These are phyloP conservation scores for Lutjanus argentimaculatus DNA, from an alignment of 2,797 vertebrate genomes.

Conservation along the genomic window DNA sequence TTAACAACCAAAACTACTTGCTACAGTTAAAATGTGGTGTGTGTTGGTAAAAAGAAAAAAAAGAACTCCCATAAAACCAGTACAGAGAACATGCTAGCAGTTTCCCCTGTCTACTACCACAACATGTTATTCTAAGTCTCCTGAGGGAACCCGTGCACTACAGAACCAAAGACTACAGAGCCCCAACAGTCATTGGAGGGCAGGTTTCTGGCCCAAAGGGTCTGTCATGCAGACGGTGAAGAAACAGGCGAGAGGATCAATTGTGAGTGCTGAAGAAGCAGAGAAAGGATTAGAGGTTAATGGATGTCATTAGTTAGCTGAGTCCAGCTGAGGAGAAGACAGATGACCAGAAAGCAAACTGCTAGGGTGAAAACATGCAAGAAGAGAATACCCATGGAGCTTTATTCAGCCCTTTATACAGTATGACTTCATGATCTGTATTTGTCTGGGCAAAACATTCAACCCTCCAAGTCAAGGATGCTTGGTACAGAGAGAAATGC, in stretches of 20 bases:
- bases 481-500: conserved; percentile 26
- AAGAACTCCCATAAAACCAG: not conserved
- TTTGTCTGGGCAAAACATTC: not conserved
- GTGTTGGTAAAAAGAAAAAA: conserved; percentile 16
- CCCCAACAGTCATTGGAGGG: not conserved
- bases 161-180: conserved; percentile 24
- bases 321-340: conserved; percentile 41
- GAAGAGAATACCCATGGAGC: conserved; percentile 28
- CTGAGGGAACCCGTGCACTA: conserved; percentile 23
- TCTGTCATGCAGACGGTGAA: conserved; percentile 47
- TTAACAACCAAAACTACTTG: not conserved
- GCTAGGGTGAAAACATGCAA: conserved; percentile 31
- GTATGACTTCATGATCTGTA: not conserved
- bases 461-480: not conserved
- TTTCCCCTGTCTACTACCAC: not conserved
- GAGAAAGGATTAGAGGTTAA: conserved; percentile 75
- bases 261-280: conserved; percentile 48
- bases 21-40: conserved; percentile 18
- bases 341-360: conserved; percentile 27
- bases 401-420: not conserved
- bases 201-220: not conserved
- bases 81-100: conserved; percentile 31
- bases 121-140: not conserved
- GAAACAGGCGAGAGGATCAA: conserved; percentile 1
- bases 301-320: conserved; percentile 73